Evolutionary conservation across 2,888 invertebrate species (phyloP).

Genomic region (Cheilosia scutellata): DNA sequence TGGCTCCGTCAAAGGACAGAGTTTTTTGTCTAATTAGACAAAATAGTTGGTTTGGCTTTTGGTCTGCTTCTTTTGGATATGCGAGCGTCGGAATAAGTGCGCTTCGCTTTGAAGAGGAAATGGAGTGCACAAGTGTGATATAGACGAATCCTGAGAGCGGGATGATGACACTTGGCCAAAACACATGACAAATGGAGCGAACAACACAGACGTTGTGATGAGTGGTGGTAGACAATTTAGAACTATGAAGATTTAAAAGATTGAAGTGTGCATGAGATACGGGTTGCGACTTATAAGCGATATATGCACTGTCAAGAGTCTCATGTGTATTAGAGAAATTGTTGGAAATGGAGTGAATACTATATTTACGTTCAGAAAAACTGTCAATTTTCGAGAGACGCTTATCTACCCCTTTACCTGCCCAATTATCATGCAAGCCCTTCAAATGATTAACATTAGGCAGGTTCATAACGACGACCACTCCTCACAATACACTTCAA

Average conservation of each 20-base stretch:
- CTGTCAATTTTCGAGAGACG: too few species aligned
- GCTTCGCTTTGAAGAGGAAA: conserved; percentile 15
- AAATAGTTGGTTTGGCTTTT: conserved; percentile 21
- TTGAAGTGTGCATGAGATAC: too few species aligned
- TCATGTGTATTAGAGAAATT: too few species aligned
- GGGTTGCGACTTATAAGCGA: too few species aligned
- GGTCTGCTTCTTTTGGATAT: conserved; percentile 12
- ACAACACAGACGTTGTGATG: neutral
- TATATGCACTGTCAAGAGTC: too few species aligned
- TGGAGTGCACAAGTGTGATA: conserved; percentile 25
- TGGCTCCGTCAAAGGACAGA: conserved; percentile 26
- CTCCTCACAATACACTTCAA: too few species aligned
- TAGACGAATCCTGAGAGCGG: conserved; percentile 7
- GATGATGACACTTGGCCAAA: neutral
- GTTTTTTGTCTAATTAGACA: conserved; percentile 48
- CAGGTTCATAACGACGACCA: too few species aligned
- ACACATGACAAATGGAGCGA: conserved; percentile 15
- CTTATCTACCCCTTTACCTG: too few species aligned
- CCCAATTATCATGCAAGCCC: too few species aligned
- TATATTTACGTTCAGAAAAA: too few species aligned
- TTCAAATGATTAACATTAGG: too few species aligned
- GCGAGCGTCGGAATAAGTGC: neutral
- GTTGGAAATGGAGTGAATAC: too few species aligned
- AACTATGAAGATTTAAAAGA: neutral
- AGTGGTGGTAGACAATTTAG: neutral